phyloP scores from a whole-genome alignment of 2,888 invertebrate genomes.

The Calameuta filiformis region DNA sequence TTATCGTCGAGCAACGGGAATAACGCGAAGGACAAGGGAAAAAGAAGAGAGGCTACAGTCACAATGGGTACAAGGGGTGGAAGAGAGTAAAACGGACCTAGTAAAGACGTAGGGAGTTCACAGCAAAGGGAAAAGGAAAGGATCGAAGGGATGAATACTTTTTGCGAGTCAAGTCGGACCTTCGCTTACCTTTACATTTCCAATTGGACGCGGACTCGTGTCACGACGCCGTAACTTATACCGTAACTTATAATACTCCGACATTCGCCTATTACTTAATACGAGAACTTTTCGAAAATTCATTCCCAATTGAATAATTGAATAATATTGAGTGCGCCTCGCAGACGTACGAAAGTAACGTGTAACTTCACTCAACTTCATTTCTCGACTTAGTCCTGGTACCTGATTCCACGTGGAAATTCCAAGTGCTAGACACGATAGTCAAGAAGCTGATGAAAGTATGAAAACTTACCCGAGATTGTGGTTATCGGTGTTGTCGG shows the following conservation, averaged over 20 bases:
- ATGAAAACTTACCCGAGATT: conserved; percentile 68
- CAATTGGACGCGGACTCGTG: neutral
- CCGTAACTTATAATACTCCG: neutral
- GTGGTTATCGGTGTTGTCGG: conserved; percentile 66
- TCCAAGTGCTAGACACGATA: neutral
- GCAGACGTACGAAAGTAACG: neutral
- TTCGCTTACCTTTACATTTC: neutral
- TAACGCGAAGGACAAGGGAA: conserved; percentile 10
- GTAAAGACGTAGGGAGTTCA: neutral
- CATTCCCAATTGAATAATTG: neutral
- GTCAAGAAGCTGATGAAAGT: neutral
- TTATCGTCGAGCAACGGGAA: conserved; percentile 38
- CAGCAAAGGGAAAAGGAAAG: neutral
- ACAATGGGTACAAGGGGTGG: neutral
- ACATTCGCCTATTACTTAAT: neutral
- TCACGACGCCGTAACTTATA: neutral
- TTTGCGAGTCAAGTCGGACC: neutral
- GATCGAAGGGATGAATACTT: neutral
- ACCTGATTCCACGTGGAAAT: neutral
- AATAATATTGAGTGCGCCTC: neutral
- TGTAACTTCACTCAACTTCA: neutral
- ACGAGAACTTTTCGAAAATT: neutral
- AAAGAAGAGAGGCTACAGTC: neutral
- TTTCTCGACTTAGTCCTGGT: neutral
- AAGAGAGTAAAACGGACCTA: neutral